These are phyloP conservation scores for Lepilemur septentrionalis DNA, from an alignment of 2,797 vertebrate species.

Conservation along the genomic window DNA sequence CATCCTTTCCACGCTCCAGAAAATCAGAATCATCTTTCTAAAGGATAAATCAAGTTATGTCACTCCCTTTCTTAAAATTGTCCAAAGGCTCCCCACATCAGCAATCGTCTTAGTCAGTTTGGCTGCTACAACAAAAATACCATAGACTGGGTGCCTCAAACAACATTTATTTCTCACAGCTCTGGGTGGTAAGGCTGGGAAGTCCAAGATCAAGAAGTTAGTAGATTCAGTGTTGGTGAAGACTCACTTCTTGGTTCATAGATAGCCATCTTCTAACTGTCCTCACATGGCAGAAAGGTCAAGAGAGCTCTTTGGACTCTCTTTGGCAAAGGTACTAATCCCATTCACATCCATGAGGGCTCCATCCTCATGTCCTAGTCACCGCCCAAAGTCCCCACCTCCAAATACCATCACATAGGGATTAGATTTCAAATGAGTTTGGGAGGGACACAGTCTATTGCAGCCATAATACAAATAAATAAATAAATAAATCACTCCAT, in stretches of 20 bases:
- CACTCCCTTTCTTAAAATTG: background rate
- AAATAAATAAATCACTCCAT: background rate
- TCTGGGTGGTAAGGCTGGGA: background rate
- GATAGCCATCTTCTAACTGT: background rate
- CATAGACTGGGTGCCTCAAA: background rate
- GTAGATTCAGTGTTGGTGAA: background rate
- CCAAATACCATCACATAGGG: background rate
- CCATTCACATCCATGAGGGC: background rate
- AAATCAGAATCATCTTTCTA: background rate
- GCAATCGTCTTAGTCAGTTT: background rate
- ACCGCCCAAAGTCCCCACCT: background rate
- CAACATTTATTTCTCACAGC: background rate
- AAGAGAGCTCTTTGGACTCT: background rate
- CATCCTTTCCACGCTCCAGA: background rate
- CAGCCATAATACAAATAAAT: background rate
- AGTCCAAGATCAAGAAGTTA: background rate
- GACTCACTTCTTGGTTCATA: background rate
- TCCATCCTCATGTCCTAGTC: background rate
- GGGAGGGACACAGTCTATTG: background rate
- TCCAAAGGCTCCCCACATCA: background rate
- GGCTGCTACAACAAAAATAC: background rate
- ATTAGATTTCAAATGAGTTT: background rate
- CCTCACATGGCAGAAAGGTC: background rate
- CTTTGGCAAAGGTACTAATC: background rate
- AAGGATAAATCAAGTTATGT: slow-evolving; percentile 2